These are phyloP conservation scores for Potamarius usumacintae DNA, from an alignment of 2,113 vertebrate genomes.

Conservation along the genomic window DNA sequence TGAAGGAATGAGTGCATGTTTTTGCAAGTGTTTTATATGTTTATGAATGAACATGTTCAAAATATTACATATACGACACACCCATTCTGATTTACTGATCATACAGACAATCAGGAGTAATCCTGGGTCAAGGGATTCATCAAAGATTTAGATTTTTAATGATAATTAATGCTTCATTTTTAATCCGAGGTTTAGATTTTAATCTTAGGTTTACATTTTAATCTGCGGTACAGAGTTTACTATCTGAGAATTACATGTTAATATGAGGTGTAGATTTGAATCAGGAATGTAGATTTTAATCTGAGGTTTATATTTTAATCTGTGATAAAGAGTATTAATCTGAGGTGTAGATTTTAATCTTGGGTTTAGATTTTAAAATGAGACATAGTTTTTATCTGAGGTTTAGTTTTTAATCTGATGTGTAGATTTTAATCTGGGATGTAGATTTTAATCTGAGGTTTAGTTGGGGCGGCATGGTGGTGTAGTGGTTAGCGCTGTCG, in stretches of 20 bases:
- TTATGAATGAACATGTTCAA: not conserved
- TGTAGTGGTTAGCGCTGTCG: too few relatives aligned
- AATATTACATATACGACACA: not conserved
- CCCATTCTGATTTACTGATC: not conserved
- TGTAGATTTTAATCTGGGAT: not conserved
- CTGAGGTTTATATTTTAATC: not conserved
- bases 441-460: not conserved
- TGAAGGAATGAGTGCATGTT: not conserved
- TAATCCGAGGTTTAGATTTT: not conserved
- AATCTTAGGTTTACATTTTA: not conserved
- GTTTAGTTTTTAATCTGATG: not conserved
- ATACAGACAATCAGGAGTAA: not conserved
- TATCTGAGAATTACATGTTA: not conserved
- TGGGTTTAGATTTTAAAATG: fast-evolving
- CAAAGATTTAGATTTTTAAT: not conserved
- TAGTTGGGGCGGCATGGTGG: not conserved
- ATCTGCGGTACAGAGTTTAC: not conserved
- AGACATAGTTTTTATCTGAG: too few relatives aligned
- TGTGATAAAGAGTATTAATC: not conserved
- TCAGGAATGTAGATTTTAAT: not conserved
- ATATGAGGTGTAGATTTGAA: not conserved
- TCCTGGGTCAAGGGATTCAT: not conserved
- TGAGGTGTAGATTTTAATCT: not conserved
- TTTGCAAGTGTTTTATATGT: not conserved
- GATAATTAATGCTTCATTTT: not conserved